Conservation (phyloP, 2,797 vertebrate species). For the Ciconia nigra region DNA sequence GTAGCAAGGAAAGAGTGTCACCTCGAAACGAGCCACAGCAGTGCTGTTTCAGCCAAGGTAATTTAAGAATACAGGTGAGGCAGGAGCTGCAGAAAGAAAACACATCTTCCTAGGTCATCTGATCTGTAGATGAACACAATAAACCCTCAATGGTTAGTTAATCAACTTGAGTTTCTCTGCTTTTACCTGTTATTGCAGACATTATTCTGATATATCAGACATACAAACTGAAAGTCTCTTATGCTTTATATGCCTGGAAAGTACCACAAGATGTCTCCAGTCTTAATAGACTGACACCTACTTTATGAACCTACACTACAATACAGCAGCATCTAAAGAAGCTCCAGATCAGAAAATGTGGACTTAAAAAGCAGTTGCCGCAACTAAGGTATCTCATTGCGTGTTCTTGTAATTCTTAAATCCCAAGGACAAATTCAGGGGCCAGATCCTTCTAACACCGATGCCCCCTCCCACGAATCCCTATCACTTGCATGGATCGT, state of each 20-base stretch:
- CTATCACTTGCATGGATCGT: background rate
- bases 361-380: background rate
- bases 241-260: background rate
- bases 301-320: background rate
- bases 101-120: background rate
- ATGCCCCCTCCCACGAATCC: background rate
- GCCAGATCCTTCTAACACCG: background rate
- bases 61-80: background rate
- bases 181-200: background rate
- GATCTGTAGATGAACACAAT: background rate
- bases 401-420: background rate
- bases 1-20: background rate
- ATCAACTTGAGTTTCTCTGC: background rate
- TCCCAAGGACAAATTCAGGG: background rate
- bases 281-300: background rate
- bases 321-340: background rate
- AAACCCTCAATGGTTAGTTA: background rate
- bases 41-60: background rate
- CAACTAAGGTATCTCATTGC: background rate
- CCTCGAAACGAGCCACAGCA: rapidly evolving
- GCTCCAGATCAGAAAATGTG: background rate
- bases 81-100: background rate
- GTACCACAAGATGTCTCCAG: background rate
- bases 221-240: background rate
- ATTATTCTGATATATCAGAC: background rate